Percentiles rank a stretch among this genome's conserved stretches.
phyloP scores from a whole-genome alignment of 1,140 invertebrate species.

The Melipona quadrifasciata region DNA sequence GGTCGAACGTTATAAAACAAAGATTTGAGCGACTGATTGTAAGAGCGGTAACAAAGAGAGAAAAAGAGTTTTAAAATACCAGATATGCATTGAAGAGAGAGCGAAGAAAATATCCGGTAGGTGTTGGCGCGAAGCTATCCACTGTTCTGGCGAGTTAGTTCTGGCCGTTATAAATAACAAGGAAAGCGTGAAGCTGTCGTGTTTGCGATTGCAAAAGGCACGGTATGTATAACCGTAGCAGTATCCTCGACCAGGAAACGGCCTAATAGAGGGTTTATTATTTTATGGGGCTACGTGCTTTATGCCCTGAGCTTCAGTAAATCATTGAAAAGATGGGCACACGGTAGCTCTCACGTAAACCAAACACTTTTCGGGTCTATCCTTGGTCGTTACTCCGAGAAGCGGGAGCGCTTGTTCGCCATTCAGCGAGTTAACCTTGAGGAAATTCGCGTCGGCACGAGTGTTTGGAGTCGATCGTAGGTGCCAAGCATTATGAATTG shows the following conservation, averaged over 20 bases:
- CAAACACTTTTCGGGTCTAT: constrained; percentile 2
- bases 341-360: constrained; percentile 58
- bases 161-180: constrained; percentile 71
- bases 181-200: constrained; percentile 15
- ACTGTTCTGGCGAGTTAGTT: constrained; percentile 47
- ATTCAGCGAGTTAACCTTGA: constrained; percentile 20
- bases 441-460: constrained; percentile 31
- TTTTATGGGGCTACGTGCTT: constrained; percentile 74
- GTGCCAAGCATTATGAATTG: neutral
- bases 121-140: accelerated
- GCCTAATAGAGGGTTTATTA: constrained; percentile 77
- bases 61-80: neutral
- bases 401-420: neutral
- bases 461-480: neutral
- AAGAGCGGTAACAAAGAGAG: neutral
- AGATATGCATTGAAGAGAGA: neutral
- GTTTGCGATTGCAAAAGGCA: neutral
- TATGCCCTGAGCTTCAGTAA: constrained; percentile 56
- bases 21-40: neutral
- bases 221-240: constrained; percentile 28
- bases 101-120: neutral
- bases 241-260: neutral
- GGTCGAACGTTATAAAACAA: accelerated
- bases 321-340: constrained; percentile 50
- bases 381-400: neutral